These are phyloP conservation scores for Loris lydekkerianus DNA, from an alignment of 2,797 vertebrate species.

Conservation along the genomic window DNA sequence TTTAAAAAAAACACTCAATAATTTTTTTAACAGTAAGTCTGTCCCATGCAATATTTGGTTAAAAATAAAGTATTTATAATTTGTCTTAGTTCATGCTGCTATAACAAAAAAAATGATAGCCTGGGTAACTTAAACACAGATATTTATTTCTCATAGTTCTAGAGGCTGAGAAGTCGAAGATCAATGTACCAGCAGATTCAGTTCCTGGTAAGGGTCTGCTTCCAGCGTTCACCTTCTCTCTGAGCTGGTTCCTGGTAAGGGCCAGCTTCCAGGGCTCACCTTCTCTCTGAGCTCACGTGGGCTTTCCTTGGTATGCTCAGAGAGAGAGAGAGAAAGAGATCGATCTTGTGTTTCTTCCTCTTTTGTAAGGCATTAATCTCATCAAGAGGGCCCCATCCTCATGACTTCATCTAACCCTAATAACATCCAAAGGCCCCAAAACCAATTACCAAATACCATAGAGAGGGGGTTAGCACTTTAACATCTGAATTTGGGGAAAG, in stretches of 20 bases:
- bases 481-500: too few relatives aligned
- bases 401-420: neutral
- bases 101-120: neutral
- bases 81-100: neutral
- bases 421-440: neutral
- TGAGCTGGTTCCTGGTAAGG: neutral
- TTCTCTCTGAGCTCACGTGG: neutral
- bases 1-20: neutral
- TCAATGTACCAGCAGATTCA: neutral
- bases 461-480: too few relatives aligned
- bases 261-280: neutral
- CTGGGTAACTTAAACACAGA: neutral
- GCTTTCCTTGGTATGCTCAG: too few relatives aligned
- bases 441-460: neutral
- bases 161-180: neutral
- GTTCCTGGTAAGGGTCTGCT: neutral
- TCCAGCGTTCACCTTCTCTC: neutral
- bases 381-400: neutral
- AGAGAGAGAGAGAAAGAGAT: neutral
- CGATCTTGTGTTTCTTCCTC: neutral
- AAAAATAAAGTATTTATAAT: neutral
- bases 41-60: neutral
- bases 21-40: neutral
- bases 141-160: neutral
- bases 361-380: neutral